Percentiles rank a stretch among this genome's conserved stretches.
phyloP scores from a whole-genome alignment of 2,113 vertebrate species.

The Crotalus helleri region DNA sequence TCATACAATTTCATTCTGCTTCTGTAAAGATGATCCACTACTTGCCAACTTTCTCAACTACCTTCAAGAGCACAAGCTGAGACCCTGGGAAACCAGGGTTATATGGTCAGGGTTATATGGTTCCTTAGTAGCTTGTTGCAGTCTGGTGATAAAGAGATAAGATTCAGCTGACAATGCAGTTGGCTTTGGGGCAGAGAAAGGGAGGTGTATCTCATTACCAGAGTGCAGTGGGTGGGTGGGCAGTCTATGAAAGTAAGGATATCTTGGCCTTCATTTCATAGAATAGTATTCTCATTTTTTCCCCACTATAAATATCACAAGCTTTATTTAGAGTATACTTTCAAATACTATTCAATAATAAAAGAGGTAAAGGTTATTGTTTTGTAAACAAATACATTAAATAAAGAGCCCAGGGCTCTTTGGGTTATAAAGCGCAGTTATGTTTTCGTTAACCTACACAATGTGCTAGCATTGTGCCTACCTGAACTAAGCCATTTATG shows the following conservation, averaged over 20 bases:
- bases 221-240: not conserved
- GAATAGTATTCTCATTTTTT: not conserved
- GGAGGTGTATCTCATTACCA: not conserved
- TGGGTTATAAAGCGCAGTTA: constrained; percentile 64
- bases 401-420: constrained; percentile 51
- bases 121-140: not conserved
- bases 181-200: not conserved
- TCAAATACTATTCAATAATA: constrained; percentile 55
- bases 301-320: constrained; percentile 70
- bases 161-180: not conserved
- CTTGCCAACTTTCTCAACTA: not conserved
- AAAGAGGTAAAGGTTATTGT: constrained; percentile 60
- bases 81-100: not conserved
- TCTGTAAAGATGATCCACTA: not conserved
- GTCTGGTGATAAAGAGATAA: not conserved
- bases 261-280: not conserved
- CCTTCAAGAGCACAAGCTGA: not conserved
- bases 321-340: constrained; percentile 75
- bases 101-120: not conserved
- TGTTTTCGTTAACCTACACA: constrained; percentile 65
- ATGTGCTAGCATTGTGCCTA: constrained; percentile 23
- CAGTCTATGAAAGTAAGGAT: not conserved
- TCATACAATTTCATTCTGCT: not conserved
- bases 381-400: constrained; percentile 64
- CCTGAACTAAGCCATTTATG: not conserved